phyloP scores from a whole-genome alignment of 2,113 vertebrate species.

The Scophthalmus maximus region DNA sequence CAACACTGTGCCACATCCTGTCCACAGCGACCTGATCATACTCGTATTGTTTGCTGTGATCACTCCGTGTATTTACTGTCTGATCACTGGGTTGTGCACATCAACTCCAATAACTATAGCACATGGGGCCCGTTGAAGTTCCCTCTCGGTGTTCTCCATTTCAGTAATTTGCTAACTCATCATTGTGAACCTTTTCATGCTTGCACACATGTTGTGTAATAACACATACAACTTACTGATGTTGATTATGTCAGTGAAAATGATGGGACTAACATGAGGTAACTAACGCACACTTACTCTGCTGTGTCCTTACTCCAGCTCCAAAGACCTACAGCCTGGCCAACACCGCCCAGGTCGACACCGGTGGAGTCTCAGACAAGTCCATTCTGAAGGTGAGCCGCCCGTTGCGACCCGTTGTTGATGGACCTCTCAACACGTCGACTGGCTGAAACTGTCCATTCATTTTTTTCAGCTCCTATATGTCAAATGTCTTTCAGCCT shows the following conservation, averaged over 20 bases:
- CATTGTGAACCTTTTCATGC: neutral
- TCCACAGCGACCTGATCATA: neutral
- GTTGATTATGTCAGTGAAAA: neutral
- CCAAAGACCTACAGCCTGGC: slow-evolving; percentile 95
- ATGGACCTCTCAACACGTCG: neutral
- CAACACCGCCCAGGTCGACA: slow-evolving; percentile 84
- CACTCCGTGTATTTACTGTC: neutral
- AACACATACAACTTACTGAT: too few relatives aligned
- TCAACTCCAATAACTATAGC: neutral
- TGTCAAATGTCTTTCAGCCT: neutral
- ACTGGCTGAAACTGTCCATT: neutral
- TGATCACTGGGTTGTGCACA: too few relatives aligned
- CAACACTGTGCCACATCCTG: neutral
- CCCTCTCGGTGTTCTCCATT: neutral
- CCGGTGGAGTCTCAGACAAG: slow-evolving; percentile 86
- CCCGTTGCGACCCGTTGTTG: neutral
- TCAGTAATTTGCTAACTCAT: neutral
- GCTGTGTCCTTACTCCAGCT: slow-evolving; percentile 75
- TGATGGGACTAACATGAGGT: neutral
- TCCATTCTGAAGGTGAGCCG: slow-evolving; percentile 90
- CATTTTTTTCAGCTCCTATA: neutral
- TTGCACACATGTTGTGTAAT: neutral
- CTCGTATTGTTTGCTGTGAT: neutral
- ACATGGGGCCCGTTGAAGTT: too few relatives aligned
- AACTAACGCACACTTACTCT: neutral